Evolutionary conservation across 2,888 invertebrate genomes (phyloP), one percentile per base, ranked within the genome.

Genomic region (Elysia crispata): DNA sequence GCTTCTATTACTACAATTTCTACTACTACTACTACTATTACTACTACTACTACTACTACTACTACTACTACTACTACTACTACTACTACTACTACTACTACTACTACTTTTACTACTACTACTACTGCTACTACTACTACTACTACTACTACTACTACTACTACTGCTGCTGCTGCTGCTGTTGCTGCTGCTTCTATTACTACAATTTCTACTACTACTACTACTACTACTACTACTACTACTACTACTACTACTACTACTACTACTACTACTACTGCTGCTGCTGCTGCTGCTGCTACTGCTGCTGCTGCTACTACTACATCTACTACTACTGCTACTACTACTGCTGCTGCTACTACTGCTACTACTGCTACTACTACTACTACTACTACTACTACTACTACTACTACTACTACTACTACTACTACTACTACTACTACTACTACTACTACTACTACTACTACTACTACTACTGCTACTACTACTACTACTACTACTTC

Each of bases 201-300:
- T 57, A 41, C 60, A 60, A n/a, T 30, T 11, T 30, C 30, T 75
- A n/a, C 60, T 57, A 5, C 60, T 57, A 41, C 60, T 57, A 25
- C 30, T 31, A 23, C 60, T 75, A 11, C 60, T 57, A 23, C 13
- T 75, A 15, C 60, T 30, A 41, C 57, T 60, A 8, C 60, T 60
- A 15, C 75, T 60, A 11, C 60, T 15, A 33, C 64, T 64, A 33
- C 64, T 64, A 30, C 76, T 76, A 28, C 64, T 64, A 54, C 76
- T 76, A 33, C 64, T 64, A 54, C 76, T 76, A 28, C 64, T 64
- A 30, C 76, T 64, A n/a, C 64, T 33, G 28, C 41, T 64, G n/a
- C 64, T 33, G 18, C 76, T 76, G 18, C 64, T 62, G 28, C 64
- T 62, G 8, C 20, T 31, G 3, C 41, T 62, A 23, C 28, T 15